Percentiles rank a stretch among this genome's conserved stretches.
Evolutionary conservation across 2,888 invertebrate species (phyloP).

Genomic region (Dryomyza anilis): DNA sequence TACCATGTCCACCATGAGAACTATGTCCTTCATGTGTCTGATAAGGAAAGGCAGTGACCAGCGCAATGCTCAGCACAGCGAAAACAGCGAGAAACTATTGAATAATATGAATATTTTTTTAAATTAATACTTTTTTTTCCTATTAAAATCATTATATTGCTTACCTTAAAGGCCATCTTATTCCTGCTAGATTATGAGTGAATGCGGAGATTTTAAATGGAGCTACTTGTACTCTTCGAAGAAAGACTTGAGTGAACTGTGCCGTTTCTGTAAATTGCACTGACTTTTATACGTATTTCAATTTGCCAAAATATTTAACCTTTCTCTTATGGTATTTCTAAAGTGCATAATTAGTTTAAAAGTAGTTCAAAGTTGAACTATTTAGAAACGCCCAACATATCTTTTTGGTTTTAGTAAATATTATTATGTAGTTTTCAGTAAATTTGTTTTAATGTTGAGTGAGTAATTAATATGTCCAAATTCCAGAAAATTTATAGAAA

Average conservation of each 20-base stretch:
- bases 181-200: no score
- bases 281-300: conserved; percentile 25
- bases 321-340: conserved; percentile 3
- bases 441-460: no score
- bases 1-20: conserved; percentile 12
- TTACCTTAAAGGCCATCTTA: conserved; percentile 49
- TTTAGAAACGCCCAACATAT: no score
- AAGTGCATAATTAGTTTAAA: neutral
- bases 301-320: conserved; percentile 2
- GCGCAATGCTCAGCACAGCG: conserved; percentile 38
- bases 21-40: conserved; percentile 6
- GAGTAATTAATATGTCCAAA: no score
- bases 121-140: neutral
- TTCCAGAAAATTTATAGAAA: no score
- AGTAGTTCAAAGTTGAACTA: no score
- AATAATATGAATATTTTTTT: neutral
- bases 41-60: conserved; percentile 32
- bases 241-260: conserved; percentile 26
- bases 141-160: neutral
- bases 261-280: neutral
- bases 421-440: no score
- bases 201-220: conserved; percentile 36
- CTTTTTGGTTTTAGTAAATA: no score
- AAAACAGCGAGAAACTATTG: conserved; percentile 38
- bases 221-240: neutral